Percentiles rank a stretch among this genome's conserved stretches.
Evolutionary conservation across 2,113 vertebrate genomes (phyloP).

Genomic region (Lynx canadensis): DNA sequence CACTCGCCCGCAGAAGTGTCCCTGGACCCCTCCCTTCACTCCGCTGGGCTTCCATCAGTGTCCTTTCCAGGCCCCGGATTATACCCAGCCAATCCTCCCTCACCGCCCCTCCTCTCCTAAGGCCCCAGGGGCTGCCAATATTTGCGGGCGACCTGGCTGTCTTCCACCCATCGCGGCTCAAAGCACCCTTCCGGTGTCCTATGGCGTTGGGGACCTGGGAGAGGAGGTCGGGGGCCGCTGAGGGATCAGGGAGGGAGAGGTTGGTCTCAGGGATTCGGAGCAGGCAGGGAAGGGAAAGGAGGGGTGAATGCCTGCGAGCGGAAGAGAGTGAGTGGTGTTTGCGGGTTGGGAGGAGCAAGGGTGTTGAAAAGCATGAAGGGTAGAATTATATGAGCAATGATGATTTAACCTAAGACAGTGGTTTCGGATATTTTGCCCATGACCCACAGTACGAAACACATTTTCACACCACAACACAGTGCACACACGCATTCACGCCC

Average conservation of each 20-base stretch:
- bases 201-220: neutral
- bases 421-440: neutral
- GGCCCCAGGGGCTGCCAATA: neutral
- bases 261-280: neutral
- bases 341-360: neutral
- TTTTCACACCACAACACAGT: neutral
- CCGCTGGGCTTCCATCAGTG: neutral
- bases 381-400: neutral
- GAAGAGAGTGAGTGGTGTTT: neutral
- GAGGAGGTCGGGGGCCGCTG: neutral
- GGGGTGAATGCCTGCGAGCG: no score
- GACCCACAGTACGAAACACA: neutral
- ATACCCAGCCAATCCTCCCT: neutral
- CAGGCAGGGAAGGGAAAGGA: neutral
- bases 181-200: neutral
- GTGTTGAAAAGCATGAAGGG: neutral
- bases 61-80: neutral
- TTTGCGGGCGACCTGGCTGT: rapidly evolving
- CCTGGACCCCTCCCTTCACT: neutral
- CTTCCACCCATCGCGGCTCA: neutral
- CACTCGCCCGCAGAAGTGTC: neutral
- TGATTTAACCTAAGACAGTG: neutral
- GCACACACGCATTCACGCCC: neutral
- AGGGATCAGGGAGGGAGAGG: neutral
- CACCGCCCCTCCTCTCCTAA: rapidly evolving